Conservation (phyloP, 2,797 vertebrate genomes). For the Rhabdophis nuchalis region DNA sequence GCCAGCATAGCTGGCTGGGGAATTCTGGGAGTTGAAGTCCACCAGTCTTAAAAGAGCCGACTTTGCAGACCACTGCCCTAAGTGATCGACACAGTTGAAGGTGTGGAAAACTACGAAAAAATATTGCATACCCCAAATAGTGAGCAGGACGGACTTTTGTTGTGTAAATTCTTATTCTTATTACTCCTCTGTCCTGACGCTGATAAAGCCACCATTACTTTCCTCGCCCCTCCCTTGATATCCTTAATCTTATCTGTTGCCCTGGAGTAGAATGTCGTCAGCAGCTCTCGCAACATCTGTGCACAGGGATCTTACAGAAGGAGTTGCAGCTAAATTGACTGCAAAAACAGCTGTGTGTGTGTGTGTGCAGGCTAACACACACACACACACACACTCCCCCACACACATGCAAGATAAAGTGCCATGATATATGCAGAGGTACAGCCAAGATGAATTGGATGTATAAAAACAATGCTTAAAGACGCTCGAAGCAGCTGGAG, state of each 20-base stretch:
- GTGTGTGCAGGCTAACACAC: rapidly evolving
- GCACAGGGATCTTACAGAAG: background rate
- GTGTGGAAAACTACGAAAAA: background rate
- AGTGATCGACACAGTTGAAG: background rate
- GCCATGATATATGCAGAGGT: background rate
- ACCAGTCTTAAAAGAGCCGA: no score
- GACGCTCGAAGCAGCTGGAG: background rate
- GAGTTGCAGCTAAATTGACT: background rate
- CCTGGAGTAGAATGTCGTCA: background rate
- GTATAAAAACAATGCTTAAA: background rate
- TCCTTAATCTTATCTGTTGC: conserved; percentile 18
- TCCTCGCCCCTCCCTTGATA: background rate
- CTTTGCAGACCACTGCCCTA: no score
- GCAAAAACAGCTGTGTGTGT: background rate
- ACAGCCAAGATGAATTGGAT: background rate
- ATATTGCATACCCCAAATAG: no score
- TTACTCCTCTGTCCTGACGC: background rate
- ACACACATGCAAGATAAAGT: background rate
- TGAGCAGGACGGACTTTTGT: background rate
- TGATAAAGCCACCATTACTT: conserved; percentile 11
- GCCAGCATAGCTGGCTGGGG: no score
- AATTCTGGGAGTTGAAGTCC: no score
- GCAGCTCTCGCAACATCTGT: background rate
- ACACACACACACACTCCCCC: background rate
- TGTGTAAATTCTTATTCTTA: background rate